phyloP scores from a whole-genome alignment of 2,888 invertebrate genomes.

The Nowickia ferox region DNA sequence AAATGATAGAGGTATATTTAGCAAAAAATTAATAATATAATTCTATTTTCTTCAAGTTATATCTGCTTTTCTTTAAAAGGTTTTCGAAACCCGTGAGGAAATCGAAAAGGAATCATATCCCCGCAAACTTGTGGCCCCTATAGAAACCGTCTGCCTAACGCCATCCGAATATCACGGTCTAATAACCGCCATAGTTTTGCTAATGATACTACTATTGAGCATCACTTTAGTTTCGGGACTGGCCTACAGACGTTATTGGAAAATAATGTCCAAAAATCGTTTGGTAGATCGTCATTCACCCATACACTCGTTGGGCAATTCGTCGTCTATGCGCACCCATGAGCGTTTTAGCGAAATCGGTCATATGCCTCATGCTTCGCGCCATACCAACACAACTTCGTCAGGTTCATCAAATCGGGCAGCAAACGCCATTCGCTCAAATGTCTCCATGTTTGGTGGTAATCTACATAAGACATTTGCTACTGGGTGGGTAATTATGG shows the following conservation, averaged over 20 bases:
- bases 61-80: constrained; percentile 84
- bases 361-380: constrained; percentile 79
- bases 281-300: constrained; percentile 84
- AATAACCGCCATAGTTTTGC: constrained; percentile 90
- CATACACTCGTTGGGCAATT: constrained; percentile 80
- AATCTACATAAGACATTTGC: constrained; percentile 89
- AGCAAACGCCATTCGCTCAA: constrained; percentile 80
- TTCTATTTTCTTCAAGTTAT: background rate
- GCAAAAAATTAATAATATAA: background rate
- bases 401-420: constrained; percentile 74
- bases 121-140: constrained; percentile 86
- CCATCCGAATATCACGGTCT: constrained; percentile 93
- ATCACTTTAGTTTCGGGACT: constrained; percentile 89
- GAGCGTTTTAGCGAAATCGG: constrained; percentile 83
- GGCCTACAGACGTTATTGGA: constrained; percentile 92
- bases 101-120: constrained; percentile 86
- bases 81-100: constrained; percentile 91
- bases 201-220: constrained; percentile 89
- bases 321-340: constrained; percentile 84
- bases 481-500: constrained; percentile 84
- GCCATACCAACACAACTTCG: constrained; percentile 76
- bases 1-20: constrained; percentile 91
- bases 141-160: constrained; percentile 90
- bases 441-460: constrained; percentile 87
- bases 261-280: constrained; percentile 89